phyloP scores from a whole-genome alignment of 2,888 invertebrate species.

The Pandemis corylana region DNA sequence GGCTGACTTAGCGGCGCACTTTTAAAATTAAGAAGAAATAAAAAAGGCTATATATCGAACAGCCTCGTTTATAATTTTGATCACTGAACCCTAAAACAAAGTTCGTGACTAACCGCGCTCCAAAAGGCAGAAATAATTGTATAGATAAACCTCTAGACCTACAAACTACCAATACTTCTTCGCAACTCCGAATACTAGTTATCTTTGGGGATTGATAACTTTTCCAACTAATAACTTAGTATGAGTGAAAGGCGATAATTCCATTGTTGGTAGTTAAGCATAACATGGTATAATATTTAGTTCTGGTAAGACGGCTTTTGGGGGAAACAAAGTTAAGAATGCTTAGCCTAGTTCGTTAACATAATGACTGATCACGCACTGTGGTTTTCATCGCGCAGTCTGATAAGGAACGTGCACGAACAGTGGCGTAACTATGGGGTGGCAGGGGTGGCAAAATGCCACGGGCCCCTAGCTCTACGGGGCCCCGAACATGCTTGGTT shows the following conservation, averaged over 20 bases:
- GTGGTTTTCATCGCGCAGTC: not conserved
- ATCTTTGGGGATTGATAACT: conserved; percentile 24
- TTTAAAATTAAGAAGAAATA: too few species aligned
- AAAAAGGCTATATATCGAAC: too few species aligned
- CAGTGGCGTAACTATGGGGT: too few species aligned
- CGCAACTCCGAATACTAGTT: conserved; percentile 5
- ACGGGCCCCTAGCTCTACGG: too few species aligned
- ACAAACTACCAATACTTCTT: conserved; percentile 18
- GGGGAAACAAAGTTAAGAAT: conserved; percentile 10
- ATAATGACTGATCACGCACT: not conserved
- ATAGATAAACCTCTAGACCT: not conserved
- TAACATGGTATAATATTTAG: too few species aligned
- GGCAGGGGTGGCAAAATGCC: too few species aligned
- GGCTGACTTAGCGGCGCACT: too few species aligned
- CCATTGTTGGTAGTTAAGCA: conserved; percentile 5
- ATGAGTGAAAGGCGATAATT: conserved; percentile 19
- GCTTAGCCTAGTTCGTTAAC: too few species aligned
- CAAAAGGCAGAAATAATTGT: not conserved
- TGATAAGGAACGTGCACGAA: not conserved
- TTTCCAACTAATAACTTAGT: conserved; percentile 30
- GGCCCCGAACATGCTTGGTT: too few species aligned
- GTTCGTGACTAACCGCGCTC: not conserved
- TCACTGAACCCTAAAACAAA: not conserved
- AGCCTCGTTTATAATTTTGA: too few species aligned
- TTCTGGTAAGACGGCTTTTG: too few species aligned